These are phyloP conservation scores for Galago senegalensis DNA, from an alignment of 2,797 vertebrate genomes.

Conservation along the genomic window DNA sequence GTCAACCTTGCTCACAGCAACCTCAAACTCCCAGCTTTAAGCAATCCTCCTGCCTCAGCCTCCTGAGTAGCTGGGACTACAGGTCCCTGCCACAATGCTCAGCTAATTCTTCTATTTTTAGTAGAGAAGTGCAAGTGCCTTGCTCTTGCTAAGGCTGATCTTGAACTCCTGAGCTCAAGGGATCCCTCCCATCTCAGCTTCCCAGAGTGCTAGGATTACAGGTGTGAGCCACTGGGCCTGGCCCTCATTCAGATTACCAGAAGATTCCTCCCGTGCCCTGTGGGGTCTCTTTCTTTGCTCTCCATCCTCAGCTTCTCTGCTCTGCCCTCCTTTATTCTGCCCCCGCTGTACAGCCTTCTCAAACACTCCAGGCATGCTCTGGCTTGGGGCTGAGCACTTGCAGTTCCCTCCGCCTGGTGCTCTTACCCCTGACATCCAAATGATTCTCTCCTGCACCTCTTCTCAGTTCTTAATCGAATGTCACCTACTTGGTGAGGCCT, in stretches of 20 bases:
- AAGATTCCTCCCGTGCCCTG: neutral
- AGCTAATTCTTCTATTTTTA: too few relatives aligned
- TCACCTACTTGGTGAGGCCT: neutral
- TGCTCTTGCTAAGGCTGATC: too few relatives aligned
- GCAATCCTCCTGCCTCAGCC: too few relatives aligned
- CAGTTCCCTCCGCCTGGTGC: neutral
- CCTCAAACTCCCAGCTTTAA: too few relatives aligned
- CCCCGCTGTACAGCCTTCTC: neutral
- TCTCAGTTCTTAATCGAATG: neutral
- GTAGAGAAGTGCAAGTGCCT: too few relatives aligned
- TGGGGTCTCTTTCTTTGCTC: neutral
- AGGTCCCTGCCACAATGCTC: too few relatives aligned
- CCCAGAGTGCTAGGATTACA: too few relatives aligned
- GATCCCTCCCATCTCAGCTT: too few relatives aligned
- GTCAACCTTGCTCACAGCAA: too few relatives aligned
- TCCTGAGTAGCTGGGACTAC: too few relatives aligned
- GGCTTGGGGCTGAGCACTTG: neutral
- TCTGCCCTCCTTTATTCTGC: neutral
- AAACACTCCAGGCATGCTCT: neutral
- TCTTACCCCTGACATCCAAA: neutral
- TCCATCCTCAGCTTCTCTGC: neutral
- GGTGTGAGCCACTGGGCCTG: too few relatives aligned
- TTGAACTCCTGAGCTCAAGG: too few relatives aligned
- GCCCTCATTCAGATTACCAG: neutral
- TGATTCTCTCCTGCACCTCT: neutral